These are phyloP conservation scores for Macaria liturata DNA, from an alignment of 2,888 invertebrate genomes.

Conservation along the genomic window DNA sequence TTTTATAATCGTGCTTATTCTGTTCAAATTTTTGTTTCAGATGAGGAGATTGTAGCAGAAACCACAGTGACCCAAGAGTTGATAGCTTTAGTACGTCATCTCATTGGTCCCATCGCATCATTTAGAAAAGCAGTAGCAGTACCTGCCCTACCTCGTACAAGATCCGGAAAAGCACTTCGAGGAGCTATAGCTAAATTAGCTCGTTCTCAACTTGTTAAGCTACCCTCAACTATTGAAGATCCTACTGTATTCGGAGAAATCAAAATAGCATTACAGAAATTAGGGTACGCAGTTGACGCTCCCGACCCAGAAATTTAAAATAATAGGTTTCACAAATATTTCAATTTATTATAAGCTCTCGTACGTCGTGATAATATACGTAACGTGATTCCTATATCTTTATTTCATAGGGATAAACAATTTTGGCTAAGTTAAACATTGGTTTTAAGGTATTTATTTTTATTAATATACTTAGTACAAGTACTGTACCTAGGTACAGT, in stretches of 20 bases:
- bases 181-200: constrained; percentile 94
- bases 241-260: constrained; percentile 91
- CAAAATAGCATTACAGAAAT: constrained; percentile 88
- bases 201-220: constrained; percentile 89
- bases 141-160: constrained; percentile 91
- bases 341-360: too few relatives aligned
- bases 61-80: constrained; percentile 71
- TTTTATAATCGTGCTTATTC: too few relatives aligned
- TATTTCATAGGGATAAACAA: too few relatives aligned
- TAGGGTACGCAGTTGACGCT: constrained; percentile 89
- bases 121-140: constrained; percentile 92
- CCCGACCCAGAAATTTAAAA: constrained; percentile 83
- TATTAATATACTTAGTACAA: too few relatives aligned
- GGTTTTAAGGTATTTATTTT: too few relatives aligned
- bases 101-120: constrained; percentile 94
- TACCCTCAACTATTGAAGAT: constrained; percentile 95
- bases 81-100: constrained; percentile 69
- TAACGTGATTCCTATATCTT: too few relatives aligned
- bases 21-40: constrained; percentile 40
- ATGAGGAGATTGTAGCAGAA: constrained; percentile 74
- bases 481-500: too few relatives aligned
- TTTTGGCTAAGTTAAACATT: too few relatives aligned
- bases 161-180: constrained; percentile 88
- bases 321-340: background rate
- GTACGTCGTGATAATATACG: too few relatives aligned